Conservation (phyloP, 2,113 vertebrate species). For the Agelaius phoeniceus region DNA sequence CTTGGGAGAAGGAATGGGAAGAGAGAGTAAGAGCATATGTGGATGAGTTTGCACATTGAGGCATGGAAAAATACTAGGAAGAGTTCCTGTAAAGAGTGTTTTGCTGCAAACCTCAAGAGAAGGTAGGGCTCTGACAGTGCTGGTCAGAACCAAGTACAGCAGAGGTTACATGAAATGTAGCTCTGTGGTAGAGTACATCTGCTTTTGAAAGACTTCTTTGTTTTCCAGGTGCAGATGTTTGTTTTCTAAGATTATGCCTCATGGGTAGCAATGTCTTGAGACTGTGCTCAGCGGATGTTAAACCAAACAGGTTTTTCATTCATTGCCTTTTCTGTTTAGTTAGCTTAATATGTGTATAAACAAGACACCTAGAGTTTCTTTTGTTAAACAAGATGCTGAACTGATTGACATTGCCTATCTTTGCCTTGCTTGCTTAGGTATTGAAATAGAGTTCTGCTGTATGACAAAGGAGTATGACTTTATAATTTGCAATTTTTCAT, state of each 20-base stretch:
- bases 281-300: constrained; percentile 18
- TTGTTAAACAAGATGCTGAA: background rate
- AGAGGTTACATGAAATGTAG: constrained; percentile 34
- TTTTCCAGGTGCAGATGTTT: constrained; percentile 66
- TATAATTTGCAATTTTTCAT: background rate
- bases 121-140: constrained; percentile 38
- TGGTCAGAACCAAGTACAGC: constrained; percentile 32
- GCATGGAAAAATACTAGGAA: constrained; percentile 61
- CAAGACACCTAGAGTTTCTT: background rate
- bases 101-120: constrained; percentile 45
- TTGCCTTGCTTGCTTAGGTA: background rate
- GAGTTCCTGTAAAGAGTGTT: background rate
- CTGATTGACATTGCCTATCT: background rate
- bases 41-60: background rate
- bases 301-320: constrained; percentile 52
- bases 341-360: background rate
- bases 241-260: constrained; percentile 19
- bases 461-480: background rate
- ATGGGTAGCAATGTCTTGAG: background rate
- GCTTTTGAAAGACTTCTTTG: constrained; percentile 72
- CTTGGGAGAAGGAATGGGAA: background rate
- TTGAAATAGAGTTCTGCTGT: background rate
- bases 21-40: background rate
- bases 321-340: background rate
- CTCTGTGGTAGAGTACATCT: constrained; percentile 47